These are phyloP conservation scores for Ophioninae sp. DNA, from an alignment of 2,888 invertebrate genomes.

Conservation along the genomic window DNA sequence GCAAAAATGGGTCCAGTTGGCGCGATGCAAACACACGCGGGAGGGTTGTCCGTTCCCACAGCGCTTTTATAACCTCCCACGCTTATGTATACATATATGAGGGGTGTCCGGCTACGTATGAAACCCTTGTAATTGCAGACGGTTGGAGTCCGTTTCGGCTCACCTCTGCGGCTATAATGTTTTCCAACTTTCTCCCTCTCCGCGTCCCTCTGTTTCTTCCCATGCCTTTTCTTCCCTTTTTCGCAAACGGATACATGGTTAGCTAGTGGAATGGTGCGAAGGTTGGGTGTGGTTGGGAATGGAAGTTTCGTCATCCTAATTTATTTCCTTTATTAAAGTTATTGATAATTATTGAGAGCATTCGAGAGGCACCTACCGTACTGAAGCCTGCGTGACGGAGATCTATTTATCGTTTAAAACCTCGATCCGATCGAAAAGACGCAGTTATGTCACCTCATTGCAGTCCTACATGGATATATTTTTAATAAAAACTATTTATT, in stretches of 20 bases:
- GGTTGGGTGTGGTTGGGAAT: no score
- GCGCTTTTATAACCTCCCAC: constrained; percentile 47
- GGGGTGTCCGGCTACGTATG: constrained; percentile 16
- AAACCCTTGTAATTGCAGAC: constrained; percentile 59
- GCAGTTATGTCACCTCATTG: no score
- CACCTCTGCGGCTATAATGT: constrained; percentile 28
- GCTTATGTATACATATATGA: background rate
- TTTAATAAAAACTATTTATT: no score
- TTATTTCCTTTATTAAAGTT: no score
- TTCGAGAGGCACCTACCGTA: no score
- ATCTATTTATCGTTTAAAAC: no score
- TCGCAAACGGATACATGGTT: constrained; percentile 40
- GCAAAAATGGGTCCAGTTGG: constrained; percentile 45
- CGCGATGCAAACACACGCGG: constrained; percentile 8
- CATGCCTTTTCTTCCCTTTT: background rate
- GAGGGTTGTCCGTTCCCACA: constrained; percentile 26
- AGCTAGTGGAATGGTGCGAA: background rate
- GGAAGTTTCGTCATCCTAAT: no score
- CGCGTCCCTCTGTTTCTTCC: constrained; percentile 30
- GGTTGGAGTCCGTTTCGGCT: constrained; percentile 44
- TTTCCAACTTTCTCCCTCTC: constrained; percentile 11
- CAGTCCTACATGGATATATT: no score
- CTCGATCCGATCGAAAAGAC: no score
- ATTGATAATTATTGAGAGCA: no score
- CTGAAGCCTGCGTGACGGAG: no score